Percentiles rank a stretch among this genome's conserved stretches.
These are phyloP conservation scores for Hyaena hyaena DNA, from an alignment of 2,113 vertebrate species.

Conservation along the genomic window DNA sequence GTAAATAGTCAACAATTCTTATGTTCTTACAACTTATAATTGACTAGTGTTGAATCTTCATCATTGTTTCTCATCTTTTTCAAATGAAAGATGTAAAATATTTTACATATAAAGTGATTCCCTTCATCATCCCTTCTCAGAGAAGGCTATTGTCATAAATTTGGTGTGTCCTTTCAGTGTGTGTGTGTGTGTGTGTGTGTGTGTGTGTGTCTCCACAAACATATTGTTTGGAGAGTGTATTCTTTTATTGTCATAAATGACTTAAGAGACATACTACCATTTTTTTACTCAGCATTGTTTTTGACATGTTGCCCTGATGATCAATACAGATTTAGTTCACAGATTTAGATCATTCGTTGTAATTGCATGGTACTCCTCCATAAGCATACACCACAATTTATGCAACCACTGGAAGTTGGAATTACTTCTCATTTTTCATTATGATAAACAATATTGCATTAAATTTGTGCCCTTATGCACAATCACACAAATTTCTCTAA, in stretches of 20 bases:
- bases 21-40: background rate
- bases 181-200: background rate
- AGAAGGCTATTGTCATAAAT: background rate
- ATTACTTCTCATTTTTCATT: conserved; percentile 13
- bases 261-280: background rate
- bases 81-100: background rate
- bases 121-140: background rate
- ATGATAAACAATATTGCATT: background rate
- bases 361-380: background rate
- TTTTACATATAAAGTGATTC: background rate
- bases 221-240: background rate
- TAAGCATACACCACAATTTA: background rate
- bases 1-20: background rate
- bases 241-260: background rate
- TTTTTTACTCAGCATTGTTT: background rate
- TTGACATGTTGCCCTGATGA: background rate
- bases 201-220: background rate
- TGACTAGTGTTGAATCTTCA: background rate
- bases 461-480: background rate
- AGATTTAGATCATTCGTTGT: background rate
- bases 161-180: background rate
- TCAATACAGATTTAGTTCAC: background rate
- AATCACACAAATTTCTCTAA: background rate
- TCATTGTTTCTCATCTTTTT: background rate
- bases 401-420: background rate